These are phyloP conservation scores for Heloderma charlesbogerti DNA, from an alignment of 2,113 vertebrate genomes.

Conservation along the genomic window DNA sequence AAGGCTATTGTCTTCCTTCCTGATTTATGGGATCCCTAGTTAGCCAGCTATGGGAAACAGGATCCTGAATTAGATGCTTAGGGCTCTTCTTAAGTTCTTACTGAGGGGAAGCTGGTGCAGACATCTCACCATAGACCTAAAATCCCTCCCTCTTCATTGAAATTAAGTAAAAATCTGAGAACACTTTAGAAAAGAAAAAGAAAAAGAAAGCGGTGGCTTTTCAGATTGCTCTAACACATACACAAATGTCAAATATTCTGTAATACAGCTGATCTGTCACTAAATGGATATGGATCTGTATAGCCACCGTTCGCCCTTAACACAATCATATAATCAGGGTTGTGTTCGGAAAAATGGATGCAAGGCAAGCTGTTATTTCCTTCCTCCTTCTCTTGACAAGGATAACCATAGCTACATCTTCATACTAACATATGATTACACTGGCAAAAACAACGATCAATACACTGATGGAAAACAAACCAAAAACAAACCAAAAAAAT, in stretches of 20 bases:
- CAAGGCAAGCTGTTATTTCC: not conserved
- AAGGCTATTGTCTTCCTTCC: too few species aligned
- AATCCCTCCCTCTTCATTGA: too few species aligned
- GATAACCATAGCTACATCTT: constrained; percentile 16
- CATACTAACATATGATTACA: constrained; percentile 38
- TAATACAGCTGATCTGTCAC: not conserved
- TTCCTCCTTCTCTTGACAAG: not conserved
- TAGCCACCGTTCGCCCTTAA: not conserved
- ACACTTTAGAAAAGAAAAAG: not conserved
- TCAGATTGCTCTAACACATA: not conserved
- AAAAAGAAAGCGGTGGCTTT: not conserved
- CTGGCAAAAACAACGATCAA: constrained; percentile 49
- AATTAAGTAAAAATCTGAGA: not conserved
- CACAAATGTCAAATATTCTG: not conserved
- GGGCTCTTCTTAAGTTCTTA: too few species aligned
- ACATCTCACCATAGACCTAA: too few species aligned
- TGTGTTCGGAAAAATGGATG: constrained; percentile 7
- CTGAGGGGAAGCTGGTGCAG: too few species aligned
- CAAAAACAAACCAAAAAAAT: too few species aligned
- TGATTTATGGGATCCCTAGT: too few species aligned
- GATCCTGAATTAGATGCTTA: too few species aligned
- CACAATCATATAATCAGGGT: not conserved
- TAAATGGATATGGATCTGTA: not conserved
- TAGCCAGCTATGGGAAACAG: too few species aligned
- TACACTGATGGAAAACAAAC: too few species aligned